Percentiles rank a stretch among this genome's conserved stretches.
These are phyloP conservation scores for Diabrotica undecimpunctata DNA, from an alignment of 1,140 invertebrate species.

Conservation along the genomic window DNA sequence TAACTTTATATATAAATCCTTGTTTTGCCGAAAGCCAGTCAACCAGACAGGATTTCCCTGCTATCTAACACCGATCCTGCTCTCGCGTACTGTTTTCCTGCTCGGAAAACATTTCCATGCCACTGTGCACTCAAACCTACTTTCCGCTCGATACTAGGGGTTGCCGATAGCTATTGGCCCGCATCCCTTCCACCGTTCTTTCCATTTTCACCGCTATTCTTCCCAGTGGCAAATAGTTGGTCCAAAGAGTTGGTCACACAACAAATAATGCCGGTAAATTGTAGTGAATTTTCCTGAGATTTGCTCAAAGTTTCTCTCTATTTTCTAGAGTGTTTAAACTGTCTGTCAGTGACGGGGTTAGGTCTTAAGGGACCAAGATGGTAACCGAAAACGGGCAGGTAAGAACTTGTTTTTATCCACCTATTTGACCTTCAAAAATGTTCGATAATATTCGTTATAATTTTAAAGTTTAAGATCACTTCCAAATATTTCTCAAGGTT, in stretches of 20 bases:
- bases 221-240: constrained; percentile 33
- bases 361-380: constrained; percentile 27
- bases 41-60: too few species aligned
- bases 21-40: too few species aligned
- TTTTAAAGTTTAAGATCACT: too few species aligned
- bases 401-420: constrained; percentile 12
- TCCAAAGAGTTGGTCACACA: constrained; percentile 22
- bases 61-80: too few species aligned
- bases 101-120: constrained; percentile 16
- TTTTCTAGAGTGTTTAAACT: constrained; percentile 13
- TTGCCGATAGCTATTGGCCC: constrained; percentile 37
- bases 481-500: too few species aligned
- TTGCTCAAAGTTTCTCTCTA: constrained; percentile 27
- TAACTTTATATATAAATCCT: too few species aligned
- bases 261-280: constrained; percentile 25
- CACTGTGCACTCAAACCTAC: constrained; percentile 30
- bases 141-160: constrained; percentile 44
- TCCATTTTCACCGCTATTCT: background rate
- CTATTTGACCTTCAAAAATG: background rate
- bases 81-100: background rate
- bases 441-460: too few species aligned
- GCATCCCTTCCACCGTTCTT: constrained; percentile 18
- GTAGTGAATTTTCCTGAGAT: constrained; percentile 23
- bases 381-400: constrained; percentile 45
- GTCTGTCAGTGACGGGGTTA: constrained; percentile 12